A percentile compares a stretch with the other conserved stretches of the same genome.
Conservation (phyloP, 2,113 vertebrate species). For the Saguinus midas region DNA sequence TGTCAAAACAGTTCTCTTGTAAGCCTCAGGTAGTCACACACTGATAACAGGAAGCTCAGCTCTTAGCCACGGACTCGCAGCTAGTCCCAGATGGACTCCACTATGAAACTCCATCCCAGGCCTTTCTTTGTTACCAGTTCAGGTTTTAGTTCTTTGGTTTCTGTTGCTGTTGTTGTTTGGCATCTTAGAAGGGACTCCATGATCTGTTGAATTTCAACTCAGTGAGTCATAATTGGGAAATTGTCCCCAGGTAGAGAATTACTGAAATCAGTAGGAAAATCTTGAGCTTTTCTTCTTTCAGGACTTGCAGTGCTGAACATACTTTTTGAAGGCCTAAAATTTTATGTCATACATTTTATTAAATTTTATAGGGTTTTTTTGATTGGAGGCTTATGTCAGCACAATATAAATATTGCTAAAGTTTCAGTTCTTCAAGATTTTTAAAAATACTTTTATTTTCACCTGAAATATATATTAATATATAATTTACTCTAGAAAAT, state of each 20-base stretch:
- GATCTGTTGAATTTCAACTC: not conserved
- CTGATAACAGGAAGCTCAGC: not conserved
- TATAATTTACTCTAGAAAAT: not conserved
- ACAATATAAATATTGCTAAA: not conserved
- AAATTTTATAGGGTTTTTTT: not conserved
- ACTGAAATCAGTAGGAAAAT: not conserved
- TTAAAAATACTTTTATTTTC: not conserved
- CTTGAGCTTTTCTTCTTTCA: not conserved
- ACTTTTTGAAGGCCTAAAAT: not conserved
- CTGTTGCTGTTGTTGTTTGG: too few relatives aligned
- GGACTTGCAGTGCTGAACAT: not conserved
- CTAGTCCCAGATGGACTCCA: rapidly evolving
- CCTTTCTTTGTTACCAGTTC: not conserved
- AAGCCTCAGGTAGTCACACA: not conserved
- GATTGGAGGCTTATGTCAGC: not conserved
- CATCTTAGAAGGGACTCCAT: not conserved
- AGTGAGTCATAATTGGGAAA: not conserved
- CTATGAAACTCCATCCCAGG: not conserved
- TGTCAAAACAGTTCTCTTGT: not conserved
- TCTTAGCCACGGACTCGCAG: not conserved
- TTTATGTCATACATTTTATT: not conserved
- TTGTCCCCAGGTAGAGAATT: not conserved
- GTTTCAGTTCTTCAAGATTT: not conserved
- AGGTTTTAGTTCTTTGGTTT: not conserved
- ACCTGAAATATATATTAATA: not conserved